phyloP scores from a whole-genome alignment of 2,888 invertebrate genomes.

The Pandemis heparana region DNA sequence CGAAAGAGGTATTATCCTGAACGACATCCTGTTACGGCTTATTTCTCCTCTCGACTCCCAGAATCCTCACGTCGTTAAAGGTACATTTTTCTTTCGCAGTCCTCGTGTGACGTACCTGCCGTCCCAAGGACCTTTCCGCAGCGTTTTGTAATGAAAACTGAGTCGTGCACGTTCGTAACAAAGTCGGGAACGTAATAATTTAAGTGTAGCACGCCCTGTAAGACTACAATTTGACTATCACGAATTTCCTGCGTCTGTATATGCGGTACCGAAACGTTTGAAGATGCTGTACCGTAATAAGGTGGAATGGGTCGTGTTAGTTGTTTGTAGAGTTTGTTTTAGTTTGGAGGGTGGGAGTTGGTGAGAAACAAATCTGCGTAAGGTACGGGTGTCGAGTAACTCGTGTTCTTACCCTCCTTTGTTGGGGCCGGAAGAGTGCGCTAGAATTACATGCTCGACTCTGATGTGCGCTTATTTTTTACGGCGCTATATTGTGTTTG shows the following conservation, averaged over 20 bases:
- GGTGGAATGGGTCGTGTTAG: slow-evolving; percentile 66
- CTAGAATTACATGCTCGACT: slow-evolving; percentile 86
- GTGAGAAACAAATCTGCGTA: slow-evolving; percentile 85
- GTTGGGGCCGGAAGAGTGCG: slow-evolving; percentile 85
- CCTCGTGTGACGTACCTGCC: slow-evolving; percentile 79
- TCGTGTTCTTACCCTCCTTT: slow-evolving; percentile 86
- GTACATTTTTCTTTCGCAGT: slow-evolving; percentile 85
- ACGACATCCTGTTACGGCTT: slow-evolving; percentile 85
- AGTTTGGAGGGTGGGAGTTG: slow-evolving; percentile 60
- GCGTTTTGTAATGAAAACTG: slow-evolving; percentile 70
- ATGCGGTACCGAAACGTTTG: slow-evolving; percentile 69
- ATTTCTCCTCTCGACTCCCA: slow-evolving; percentile 80
- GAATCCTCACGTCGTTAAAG: slow-evolving; percentile 83
- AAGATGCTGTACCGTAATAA: slow-evolving; percentile 57
- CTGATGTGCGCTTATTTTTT: slow-evolving; percentile 86
- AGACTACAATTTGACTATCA: slow-evolving; percentile 86
- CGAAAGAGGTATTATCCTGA: slow-evolving; percentile 81
- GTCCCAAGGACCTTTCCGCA: slow-evolving; percentile 75
- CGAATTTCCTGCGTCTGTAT: slow-evolving; percentile 79
- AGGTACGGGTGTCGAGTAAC: slow-evolving; percentile 85
- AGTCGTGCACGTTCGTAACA: slow-evolving; percentile 77
- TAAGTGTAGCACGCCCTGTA: slow-evolving; percentile 79
- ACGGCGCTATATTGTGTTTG: slow-evolving; percentile 83
- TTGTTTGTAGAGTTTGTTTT: slow-evolving; percentile 68
- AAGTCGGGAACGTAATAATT: slow-evolving; percentile 83